Percentiles rank a stretch among this genome's conserved stretches.
Conservation (phyloP, 2,797 vertebrate species). For the Sebastes itinus region DNA sequence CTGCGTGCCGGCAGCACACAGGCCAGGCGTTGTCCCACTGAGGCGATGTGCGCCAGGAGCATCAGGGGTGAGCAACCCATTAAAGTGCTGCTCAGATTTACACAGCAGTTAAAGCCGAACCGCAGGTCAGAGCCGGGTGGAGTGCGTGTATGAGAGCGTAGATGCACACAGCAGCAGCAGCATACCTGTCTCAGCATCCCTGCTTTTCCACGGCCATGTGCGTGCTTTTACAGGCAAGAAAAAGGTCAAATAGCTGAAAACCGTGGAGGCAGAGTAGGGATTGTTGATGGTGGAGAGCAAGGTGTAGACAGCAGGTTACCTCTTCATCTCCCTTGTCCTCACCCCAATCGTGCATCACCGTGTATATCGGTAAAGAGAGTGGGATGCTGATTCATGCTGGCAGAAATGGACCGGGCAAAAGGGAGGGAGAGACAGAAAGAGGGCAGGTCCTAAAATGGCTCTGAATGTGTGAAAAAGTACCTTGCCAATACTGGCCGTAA, state of each 20-base stretch:
- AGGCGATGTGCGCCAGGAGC: constrained; percentile 36
- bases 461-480: constrained; percentile 71
- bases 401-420: constrained; percentile 56
- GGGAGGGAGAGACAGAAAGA: constrained; percentile 43
- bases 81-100: constrained; percentile 63
- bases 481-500: constrained; percentile 71
- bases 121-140: constrained; percentile 32
- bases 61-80: constrained; percentile 32
- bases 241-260: constrained; percentile 42
- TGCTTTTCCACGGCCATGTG: constrained; percentile 4
- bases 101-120: constrained; percentile 54
- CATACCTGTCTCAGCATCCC: neutral
- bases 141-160: constrained; percentile 11
- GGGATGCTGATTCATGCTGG: constrained; percentile 72
- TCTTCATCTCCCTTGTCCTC: constrained; percentile 60
- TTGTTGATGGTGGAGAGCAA: constrained; percentile 25
- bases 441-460: constrained; percentile 54
- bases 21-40: constrained; percentile 1
- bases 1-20: constrained; percentile 1
- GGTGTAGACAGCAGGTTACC: constrained; percentile 53
- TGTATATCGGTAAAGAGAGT: constrained; percentile 33
- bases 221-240: constrained; percentile 18
- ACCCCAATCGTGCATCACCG: constrained; percentile 44
- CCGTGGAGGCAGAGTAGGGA: constrained; percentile 21
- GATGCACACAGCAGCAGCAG: neutral